Base-by-base conservation (phyloP, 2,113 vertebrate genomes). In the Tyto alba region DNA sequence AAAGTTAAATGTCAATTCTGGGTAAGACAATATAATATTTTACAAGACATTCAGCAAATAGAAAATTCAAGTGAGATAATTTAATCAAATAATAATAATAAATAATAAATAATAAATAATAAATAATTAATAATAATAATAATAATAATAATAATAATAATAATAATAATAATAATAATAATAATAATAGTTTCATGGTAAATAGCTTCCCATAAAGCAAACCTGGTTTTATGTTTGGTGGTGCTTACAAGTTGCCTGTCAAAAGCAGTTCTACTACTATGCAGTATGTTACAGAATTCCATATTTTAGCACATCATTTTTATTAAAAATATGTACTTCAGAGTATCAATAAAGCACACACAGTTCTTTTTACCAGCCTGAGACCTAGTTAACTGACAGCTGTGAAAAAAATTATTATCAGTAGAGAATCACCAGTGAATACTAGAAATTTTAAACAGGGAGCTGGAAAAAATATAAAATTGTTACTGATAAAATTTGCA, bases 1-100 rank as follows among this genome's bases (percentile, higher is more conserved):
- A 17, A 40, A 20, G 4, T 13, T 50, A 45, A 1, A 15, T 47
- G 6, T 47, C 10, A 30, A 0, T 85, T 81, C 43, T 34, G 22
- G 8, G 7, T 36, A 68, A 69, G 43, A 53, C 13, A 88, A 64
- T 48, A 11, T 21, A 69, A 82, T 83, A 76, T 45, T 78, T 81
- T 69, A 23, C 22, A 55, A 73, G 8, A 36, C 7, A 36, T 4
- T 43, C 29, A 64, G 6, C 10, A 88, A 83, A 64, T 3, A 60
- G 11, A 69, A 80, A 92, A 86, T 40, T 43, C 7, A 69, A 48
- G 16, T 75, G 13, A 20, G 10, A 80, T 5, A 36, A 86, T 45
- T 26, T 23, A 62, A 86, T 36, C 3, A 86, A 89, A 50, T 29
- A 55, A n/a, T 47, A 47, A 47, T 47, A 47, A 19, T 10, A 63